Conservation (phyloP, 2,797 vertebrate species). For the Etheostoma perlongum region DNA sequence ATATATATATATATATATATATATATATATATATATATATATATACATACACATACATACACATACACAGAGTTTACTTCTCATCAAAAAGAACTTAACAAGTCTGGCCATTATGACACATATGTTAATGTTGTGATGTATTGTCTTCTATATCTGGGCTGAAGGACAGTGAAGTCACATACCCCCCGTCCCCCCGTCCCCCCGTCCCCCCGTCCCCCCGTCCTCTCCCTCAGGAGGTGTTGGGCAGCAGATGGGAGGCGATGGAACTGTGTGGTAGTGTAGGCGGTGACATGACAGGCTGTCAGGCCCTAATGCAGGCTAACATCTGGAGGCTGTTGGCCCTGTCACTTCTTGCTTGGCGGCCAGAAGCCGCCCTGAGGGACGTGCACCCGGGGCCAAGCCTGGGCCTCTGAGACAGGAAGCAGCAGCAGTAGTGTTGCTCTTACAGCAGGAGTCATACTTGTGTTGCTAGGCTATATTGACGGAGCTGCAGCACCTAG, state of each 20-base stretch:
- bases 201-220: not conserved
- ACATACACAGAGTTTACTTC: no score
- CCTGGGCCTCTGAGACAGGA: conserved; percentile 33
- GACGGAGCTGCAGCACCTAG: not conserved
- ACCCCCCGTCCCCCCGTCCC: not conserved
- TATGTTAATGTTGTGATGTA: conserved; percentile 30
- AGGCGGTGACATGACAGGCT: conserved; percentile 82
- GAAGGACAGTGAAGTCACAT: conserved; percentile 28
- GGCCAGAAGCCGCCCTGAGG: conserved; percentile 65
- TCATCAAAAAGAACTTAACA: conserved; percentile 2
- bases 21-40: no score
- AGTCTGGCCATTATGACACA: not conserved
- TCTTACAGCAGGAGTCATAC: conserved; percentile 6
- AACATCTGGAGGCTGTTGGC: conserved; percentile 86
- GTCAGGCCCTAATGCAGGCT: conserved; percentile 83
- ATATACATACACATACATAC: no score
- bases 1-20: no score
- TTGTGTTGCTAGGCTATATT: not conserved
- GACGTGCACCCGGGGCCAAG: conserved; percentile 46
- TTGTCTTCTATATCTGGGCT: conserved; percentile 32
- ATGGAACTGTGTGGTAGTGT: conserved; percentile 80
- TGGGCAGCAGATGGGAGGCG: conserved; percentile 81
- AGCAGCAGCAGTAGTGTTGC: conserved; percentile 23
- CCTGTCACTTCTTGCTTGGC: conserved; percentile 67
- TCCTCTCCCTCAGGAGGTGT: conserved; percentile 67